Evolutionary conservation across 2,888 invertebrate genomes (phyloP), one percentile per base, ranked within the genome.

Genomic region (Phalera bucephala): DNA sequence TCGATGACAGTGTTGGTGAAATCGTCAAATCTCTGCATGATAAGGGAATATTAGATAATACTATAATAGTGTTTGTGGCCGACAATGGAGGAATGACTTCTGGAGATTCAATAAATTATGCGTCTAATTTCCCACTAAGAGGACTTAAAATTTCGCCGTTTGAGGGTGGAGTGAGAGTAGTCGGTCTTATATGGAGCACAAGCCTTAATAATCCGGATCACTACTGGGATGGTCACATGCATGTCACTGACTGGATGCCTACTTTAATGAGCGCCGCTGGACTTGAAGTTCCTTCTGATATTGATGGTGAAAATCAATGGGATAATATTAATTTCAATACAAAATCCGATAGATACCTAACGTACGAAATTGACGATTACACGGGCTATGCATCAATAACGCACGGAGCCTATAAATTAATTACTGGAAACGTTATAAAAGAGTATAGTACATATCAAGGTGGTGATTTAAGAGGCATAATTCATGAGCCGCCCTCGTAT

Each of bases 21-120:
- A 92, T 98, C 8, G 90, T 96, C 0, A 71, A 91, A 31, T 93
- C 95, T 2, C 80, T 98, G 34, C 84, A 91, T 33, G 72, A 91
- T 0, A 92, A 91, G 39, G 89, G 91, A 1, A 93, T 97, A 80
- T 83, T 97, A 47, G 87, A 95, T 26, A 94, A 97, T 69, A 95
- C 96, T 0, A 92, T 98, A 28, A 91, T 98, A 33, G 78, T 96
- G 0, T 98, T 98, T 71, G 92, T 95, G 53, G 94, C 96, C 7
- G 98, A 98, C 72, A 98, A 98, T 71, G 97, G 97, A 0, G 96
- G 94, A 0, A 95, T 95, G 31, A 93, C 95, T 0, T 84, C 91
- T 36, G 96, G 96, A 0, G 61, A 91, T 31, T 93, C 93, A 64
- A 71, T 90, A 31, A 97, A 96, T 77, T 92, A 92, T 31, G 95